Conservation (phyloP, 2,797 vertebrate species). For the Channa striata region DNA sequence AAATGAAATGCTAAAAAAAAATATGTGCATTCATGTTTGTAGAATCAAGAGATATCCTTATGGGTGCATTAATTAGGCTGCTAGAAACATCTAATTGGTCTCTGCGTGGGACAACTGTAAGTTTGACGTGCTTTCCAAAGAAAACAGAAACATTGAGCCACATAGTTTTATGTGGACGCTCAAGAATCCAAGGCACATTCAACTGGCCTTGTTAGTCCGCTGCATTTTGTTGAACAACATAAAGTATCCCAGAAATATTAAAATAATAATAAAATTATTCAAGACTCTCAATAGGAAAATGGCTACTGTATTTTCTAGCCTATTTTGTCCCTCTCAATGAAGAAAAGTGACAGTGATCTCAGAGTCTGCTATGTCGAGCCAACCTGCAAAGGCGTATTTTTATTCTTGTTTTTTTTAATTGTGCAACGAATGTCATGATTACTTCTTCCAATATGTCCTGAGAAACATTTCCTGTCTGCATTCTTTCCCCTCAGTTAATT, state of each 20-base stretch:
- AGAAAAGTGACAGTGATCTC: conserved; percentile 57
- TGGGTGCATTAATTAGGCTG: conserved; percentile 72
- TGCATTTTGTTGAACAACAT: conserved; percentile 7
- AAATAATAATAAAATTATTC: conserved; percentile 23
- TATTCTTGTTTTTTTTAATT: conserved; percentile 78
- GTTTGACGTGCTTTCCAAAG: conserved; percentile 44
- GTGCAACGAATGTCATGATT: conserved; percentile 69
- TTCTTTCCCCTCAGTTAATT: conserved; percentile 71
- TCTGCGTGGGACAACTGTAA: conserved; percentile 54
- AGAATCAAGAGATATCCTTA: conserved; percentile 67
- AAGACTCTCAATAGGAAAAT: conserved; percentile 2
- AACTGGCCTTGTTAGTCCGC: conserved; percentile 31
- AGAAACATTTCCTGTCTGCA: conserved; percentile 67
- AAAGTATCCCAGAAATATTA: conserved; percentile 12
- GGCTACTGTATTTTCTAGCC: conserved; percentile 33
- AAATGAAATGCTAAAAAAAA: conserved; percentile 37
- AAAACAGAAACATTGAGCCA: conserved; percentile 36
- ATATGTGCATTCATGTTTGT: conserved; percentile 60
- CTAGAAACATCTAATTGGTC: conserved; percentile 74
- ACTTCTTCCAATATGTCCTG: conserved; percentile 62
- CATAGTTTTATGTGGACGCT: conserved; percentile 37
- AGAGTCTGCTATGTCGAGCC: conserved; percentile 42
- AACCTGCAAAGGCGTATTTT: conserved; percentile 60
- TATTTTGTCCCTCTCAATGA: too few relatives aligned
- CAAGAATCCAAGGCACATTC: conserved; percentile 22